Percentiles rank a stretch among this genome's conserved stretches.
phyloP scores from a whole-genome alignment of 1,140 invertebrate genomes.

The Piezodorus guildinii region DNA sequence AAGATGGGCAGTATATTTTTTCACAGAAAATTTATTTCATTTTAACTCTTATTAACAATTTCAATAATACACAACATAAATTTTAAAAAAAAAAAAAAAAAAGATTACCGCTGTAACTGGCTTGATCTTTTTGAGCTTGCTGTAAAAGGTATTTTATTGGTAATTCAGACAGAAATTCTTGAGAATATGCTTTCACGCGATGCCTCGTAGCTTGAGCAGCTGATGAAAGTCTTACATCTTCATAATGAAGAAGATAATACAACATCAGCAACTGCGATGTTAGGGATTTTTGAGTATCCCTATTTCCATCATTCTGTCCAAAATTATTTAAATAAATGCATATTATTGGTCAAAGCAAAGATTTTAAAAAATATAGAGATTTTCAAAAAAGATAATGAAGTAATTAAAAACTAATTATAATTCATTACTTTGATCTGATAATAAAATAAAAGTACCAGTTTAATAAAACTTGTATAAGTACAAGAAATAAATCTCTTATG shows the following conservation, averaged over 20 bases:
- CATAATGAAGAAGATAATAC: slow-evolving; percentile 87
- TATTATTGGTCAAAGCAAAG: too few relatives aligned
- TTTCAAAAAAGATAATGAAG: background rate
- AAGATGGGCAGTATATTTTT: too few relatives aligned
- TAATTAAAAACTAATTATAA: too few relatives aligned
- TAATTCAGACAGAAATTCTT: slow-evolving; percentile 76
- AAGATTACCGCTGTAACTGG: slow-evolving; percentile 56
- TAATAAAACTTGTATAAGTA: too few relatives aligned
- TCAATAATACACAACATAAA: too few relatives aligned
- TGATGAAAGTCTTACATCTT: slow-evolving; percentile 68
- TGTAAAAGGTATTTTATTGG: slow-evolving; percentile 91
- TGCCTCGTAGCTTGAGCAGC: slow-evolving; percentile 36
- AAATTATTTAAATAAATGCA: too few relatives aligned
- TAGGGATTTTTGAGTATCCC: slow-evolving; percentile 33
- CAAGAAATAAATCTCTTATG: too few relatives aligned
- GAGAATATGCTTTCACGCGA: slow-evolving; percentile 62
- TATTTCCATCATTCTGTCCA: background rate
- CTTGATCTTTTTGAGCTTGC: slow-evolving; percentile 82
- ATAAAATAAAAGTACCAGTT: too few relatives aligned
- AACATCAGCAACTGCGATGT: slow-evolving; percentile 80
- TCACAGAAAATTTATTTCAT: background rate
- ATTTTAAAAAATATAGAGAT: background rate
- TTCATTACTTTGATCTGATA: background rate
- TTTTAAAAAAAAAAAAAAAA: too few relatives aligned
- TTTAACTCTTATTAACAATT: background rate